Base-by-base conservation (phyloP, 2,888 invertebrate species). In the Eupeodes latifasciatus region DNA sequence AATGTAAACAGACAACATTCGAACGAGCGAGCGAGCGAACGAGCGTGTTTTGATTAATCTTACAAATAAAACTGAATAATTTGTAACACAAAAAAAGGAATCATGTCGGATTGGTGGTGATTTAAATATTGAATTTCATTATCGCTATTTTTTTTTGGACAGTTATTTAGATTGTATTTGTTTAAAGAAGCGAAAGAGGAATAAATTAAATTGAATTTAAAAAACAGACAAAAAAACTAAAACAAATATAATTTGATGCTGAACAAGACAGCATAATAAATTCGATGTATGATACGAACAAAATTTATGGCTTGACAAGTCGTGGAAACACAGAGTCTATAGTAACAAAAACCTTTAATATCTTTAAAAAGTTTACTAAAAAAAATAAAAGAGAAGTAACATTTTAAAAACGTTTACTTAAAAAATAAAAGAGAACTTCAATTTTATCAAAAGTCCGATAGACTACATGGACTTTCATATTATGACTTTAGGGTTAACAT, bases 1-100 rank as follows among this genome's bases (percentile, higher is more conserved):
- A 79, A 82, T 83, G 64, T 72, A 86, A 80, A 80, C 53, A 75
- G 75, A 77, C 61, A 72, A 61, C 47, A 72, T 9, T 51, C 27
- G 10, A 16, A 19, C 6, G 16, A 16, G n/a, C 2, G 27, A 55
- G 47, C 61, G 64, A 16, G 19, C 6, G 16, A 16, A 9, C 7
- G 27, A 55, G 47, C 61, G 64, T 75, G 71, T 74, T 57, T 59
- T 61, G 61, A 86, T 86, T 79, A 71, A 66, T 82, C 59, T 34
- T 44, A 61, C 79, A 82, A 62, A 79, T 51, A 67, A 76, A 77
- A 66, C 49, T 67, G 34, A n/a, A 67, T 72, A 59, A 72, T 72
- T 44, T 5, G 16, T n/a, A 34, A 14, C 34, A 66, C 14, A 69
- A 9, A 27, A 67, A 67, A 51, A 40, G 69, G 40, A 44, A 19